Percentiles rank a stretch among this genome's conserved stretches.
Conservation (phyloP, 2,113 vertebrate genomes). For the Poecilia latipinna region DNA sequence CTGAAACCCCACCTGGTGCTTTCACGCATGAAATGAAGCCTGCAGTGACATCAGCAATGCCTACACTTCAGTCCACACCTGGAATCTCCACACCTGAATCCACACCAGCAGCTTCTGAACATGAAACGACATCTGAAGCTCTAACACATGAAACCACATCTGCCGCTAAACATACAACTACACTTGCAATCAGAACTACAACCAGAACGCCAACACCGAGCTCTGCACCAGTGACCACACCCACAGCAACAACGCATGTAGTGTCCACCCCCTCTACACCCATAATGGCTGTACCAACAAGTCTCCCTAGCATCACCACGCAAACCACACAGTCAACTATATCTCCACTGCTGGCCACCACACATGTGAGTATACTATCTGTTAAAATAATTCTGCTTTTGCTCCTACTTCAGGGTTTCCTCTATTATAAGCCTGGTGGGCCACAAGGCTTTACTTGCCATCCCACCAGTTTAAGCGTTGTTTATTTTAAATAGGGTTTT, state of each 20-base stretch:
- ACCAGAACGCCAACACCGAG: not conserved
- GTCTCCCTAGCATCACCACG: not conserved
- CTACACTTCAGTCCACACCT: not conserved
- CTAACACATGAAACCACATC: not conserved
- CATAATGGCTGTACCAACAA: not conserved
- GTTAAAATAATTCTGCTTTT: not conserved
- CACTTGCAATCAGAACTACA: not conserved
- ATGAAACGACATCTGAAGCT: not conserved
- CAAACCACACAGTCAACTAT: not conserved
- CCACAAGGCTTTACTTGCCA: no score
- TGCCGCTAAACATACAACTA: not conserved
- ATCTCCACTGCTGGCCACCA: constrained; percentile 8
- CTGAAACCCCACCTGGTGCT: not conserved
- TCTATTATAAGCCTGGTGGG: no score
- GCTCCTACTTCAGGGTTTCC: no score
- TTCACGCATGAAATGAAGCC: not conserved
- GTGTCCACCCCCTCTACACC: not conserved
- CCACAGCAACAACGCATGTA: not conserved
- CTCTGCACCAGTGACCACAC: not conserved
- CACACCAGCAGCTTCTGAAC: not conserved
- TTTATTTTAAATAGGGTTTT: no score
- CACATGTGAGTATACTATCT: constrained; percentile 5
- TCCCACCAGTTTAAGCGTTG: no score
- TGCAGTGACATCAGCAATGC: no score
- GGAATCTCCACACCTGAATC: not conserved